These are phyloP conservation scores for Gnathonemus echidnorhynchus DNA, from an alignment of 2,113 vertebrate genomes.

Conservation along the genomic window DNA sequence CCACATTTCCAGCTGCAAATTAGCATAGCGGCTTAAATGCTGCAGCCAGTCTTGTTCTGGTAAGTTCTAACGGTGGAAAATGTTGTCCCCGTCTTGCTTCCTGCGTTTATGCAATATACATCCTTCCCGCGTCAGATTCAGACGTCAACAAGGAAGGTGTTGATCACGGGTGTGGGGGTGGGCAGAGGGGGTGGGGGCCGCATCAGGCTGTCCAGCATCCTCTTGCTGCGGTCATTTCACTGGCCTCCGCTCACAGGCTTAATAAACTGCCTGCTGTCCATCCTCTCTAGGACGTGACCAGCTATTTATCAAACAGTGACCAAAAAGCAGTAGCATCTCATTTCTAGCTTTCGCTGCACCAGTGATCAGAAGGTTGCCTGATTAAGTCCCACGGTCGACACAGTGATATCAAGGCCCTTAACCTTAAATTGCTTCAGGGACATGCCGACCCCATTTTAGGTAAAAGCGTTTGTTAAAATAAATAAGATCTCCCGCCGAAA, in stretches of 20 bases:
- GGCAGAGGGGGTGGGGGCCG: neutral
- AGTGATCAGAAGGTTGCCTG: neutral
- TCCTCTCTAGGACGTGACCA: constrained; percentile 3
- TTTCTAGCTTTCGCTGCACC: neutral
- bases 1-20: neutral
- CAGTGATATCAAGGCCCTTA: neutral
- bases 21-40: neutral
- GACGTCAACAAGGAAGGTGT: neutral
- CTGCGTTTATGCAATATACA: neutral
- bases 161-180: neutral
- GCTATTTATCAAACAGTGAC: constrained; percentile 7
- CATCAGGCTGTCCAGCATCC: constrained; percentile 37
- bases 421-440: neutral
- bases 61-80: neutral
- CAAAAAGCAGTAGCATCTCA: neutral
- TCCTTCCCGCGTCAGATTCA: neutral
- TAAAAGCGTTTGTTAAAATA: neutral
- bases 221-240: constrained; percentile 51
- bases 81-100: neutral
- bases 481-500: neutral
- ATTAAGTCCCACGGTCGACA: neutral
- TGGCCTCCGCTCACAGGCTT: constrained; percentile 35
- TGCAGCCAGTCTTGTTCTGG: neutral
- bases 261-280: constrained; percentile 36
- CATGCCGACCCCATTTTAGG: neutral